A percentile compares a stretch with the other conserved stretches of the same genome.
These are phyloP conservation scores for Lampris megalopsis DNA, from an alignment of 2,113 vertebrate genomes.

Conservation along the genomic window DNA sequence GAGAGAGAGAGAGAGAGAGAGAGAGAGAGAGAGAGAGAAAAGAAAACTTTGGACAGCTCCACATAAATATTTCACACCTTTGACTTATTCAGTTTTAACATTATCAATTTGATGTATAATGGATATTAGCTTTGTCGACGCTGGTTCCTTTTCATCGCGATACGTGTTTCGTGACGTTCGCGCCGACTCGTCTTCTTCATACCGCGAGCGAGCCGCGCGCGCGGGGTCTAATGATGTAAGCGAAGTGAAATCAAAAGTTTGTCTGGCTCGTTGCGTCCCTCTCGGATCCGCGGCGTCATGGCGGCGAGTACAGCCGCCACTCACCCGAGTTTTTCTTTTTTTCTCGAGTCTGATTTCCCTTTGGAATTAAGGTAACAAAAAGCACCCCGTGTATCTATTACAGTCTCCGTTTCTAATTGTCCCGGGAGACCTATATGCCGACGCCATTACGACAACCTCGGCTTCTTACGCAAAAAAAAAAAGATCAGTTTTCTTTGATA, in stretches of 20 bases:
- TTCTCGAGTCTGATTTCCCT: constrained; percentile 70
- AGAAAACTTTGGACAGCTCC: constrained; percentile 92
- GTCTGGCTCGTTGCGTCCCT: constrained; percentile 60
- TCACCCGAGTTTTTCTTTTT: constrained; percentile 59
- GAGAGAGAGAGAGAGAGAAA: constrained; percentile 63
- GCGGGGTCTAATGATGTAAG: constrained; percentile 67
- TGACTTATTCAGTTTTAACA: constrained; percentile 95
- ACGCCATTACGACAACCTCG: constrained; percentile 62
- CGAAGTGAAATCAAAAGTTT: constrained; percentile 73
- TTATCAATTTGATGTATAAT: constrained; percentile 95
- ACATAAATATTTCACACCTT: constrained; percentile 96
- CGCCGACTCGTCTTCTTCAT: constrained; percentile 45
- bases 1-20: constrained; percentile 70
- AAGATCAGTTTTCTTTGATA: constrained; percentile 74
- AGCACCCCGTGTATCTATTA: constrained; percentile 64
- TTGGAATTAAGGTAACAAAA: constrained; percentile 71
- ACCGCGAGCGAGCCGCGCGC: constrained; percentile 56
- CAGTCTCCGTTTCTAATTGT: constrained; percentile 69
- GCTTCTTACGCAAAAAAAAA: constrained; percentile 50
- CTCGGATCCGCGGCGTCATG: constrained; percentile 66
- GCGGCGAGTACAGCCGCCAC: constrained; percentile 73
- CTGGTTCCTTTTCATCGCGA: constrained; percentile 65
- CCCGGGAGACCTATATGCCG: constrained; percentile 66
- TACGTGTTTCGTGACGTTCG: constrained; percentile 68
- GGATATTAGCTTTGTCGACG: constrained; percentile 84